Percentiles rank a stretch among this genome's conserved stretches.
Conservation (phyloP, 2,888 invertebrate species). For the Phaonia tiefii region DNA sequence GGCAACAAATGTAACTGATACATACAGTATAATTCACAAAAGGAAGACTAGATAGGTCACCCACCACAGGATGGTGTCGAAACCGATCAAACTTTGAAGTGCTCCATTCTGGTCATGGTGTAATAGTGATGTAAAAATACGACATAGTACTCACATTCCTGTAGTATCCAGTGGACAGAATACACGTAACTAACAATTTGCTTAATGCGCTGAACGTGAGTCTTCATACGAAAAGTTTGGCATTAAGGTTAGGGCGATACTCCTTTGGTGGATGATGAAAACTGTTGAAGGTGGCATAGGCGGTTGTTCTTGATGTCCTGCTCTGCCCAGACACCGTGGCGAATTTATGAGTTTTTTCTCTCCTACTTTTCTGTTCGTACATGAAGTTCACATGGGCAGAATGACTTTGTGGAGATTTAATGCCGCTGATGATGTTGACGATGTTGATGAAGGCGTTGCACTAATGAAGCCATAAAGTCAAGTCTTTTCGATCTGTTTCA, state of each 20-base stretch:
- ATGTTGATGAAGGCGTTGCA: conserved; percentile 68
- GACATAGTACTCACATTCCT: background rate
- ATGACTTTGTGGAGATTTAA: conserved; percentile 16
- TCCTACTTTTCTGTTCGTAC: background rate
- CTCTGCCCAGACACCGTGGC: conserved; percentile 64
- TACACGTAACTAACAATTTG: conserved; percentile 79
- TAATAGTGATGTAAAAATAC: no score
- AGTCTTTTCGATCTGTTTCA: conserved; percentile 64
- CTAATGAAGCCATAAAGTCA: conserved; percentile 80
- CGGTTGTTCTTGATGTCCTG: conserved; percentile 63
- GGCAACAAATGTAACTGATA: no score
- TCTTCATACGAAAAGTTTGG: conserved; percentile 70
- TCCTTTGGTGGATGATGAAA: conserved; percentile 69
- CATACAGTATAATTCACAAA: no score
- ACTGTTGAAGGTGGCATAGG: conserved; percentile 70
- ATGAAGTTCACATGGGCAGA: background rate
- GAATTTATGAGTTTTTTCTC: conserved; percentile 58
- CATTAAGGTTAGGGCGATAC: conserved; percentile 55
- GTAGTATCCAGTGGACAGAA: no score
- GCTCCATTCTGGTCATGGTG: no score
- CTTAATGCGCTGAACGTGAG: conserved; percentile 79
- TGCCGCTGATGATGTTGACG: conserved; percentile 44
- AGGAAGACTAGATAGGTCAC: no score
- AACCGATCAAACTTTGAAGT: no score
- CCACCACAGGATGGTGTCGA: no score